These are phyloP conservation scores for Arizona elegans DNA, from an alignment of 2,113 vertebrate species.

Conservation along the genomic window DNA sequence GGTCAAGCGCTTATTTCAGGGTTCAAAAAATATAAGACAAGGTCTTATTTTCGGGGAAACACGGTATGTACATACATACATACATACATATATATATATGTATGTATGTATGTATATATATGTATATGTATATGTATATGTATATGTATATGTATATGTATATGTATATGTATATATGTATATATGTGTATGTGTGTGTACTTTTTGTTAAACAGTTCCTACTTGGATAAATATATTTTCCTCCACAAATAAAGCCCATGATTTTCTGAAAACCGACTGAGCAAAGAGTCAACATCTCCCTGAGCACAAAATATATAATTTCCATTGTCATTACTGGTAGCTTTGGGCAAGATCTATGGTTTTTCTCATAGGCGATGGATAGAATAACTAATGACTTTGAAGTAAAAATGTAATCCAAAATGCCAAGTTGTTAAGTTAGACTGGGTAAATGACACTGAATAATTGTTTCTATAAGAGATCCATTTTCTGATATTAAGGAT, in stretches of 20 bases:
- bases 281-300: background rate
- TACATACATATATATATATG: too few relatives aligned
- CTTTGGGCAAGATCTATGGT: slow-evolving; percentile 23
- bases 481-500: slow-evolving; percentile 16
- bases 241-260: background rate
- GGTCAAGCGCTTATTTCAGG: too few relatives aligned
- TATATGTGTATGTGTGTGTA: too few relatives aligned
- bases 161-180: too few relatives aligned
- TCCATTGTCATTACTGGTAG: background rate
- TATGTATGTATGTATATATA: too few relatives aligned
- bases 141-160: too few relatives aligned
- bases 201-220: too few relatives aligned
- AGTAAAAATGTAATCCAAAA: slow-evolving; percentile 44
- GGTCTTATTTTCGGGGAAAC: too few relatives aligned
- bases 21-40: too few relatives aligned
- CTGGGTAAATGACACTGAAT: slow-evolving; percentile 21
- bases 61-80: too few relatives aligned
- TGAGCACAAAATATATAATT: background rate
- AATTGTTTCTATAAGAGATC: slow-evolving; percentile 35
- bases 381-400: slow-evolving; percentile 42
- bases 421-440: too few relatives aligned
- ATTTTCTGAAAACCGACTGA: background rate
- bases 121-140: too few relatives aligned
- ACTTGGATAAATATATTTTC: background rate
- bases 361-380: slow-evolving; percentile 25